Percentiles rank a stretch among this genome's conserved stretches.
Conservation (phyloP, 2,888 invertebrate species). For the Archips crataeganus region DNA sequence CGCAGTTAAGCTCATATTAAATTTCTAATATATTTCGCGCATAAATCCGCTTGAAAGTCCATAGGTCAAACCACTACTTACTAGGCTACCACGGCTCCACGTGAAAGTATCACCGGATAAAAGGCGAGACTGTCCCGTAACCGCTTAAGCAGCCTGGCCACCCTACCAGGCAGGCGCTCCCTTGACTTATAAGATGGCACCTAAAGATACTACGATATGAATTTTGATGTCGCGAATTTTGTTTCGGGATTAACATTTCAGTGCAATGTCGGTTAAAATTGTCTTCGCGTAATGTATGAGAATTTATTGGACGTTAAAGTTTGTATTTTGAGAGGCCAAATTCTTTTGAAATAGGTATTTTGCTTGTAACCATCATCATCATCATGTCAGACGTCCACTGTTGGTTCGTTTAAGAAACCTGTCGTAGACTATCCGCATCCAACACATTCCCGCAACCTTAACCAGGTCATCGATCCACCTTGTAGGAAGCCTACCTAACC, state of each 20-base stretch:
- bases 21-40: too few species aligned
- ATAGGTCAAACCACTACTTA: too few species aligned
- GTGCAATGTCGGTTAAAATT: slow-evolving; percentile 39
- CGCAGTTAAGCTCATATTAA: too few species aligned
- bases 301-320: slow-evolving; percentile 13
- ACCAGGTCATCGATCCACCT: too few species aligned
- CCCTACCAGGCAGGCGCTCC: slow-evolving; percentile 39
- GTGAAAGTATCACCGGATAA: background rate
- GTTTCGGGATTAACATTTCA: slow-evolving; percentile 49
- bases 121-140: slow-evolving; percentile 4
- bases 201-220: slow-evolving; percentile 57
- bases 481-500: too few species aligned
- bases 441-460: too few species aligned
- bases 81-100: too few species aligned
- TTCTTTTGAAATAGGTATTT: background rate
- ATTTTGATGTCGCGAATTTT: slow-evolving; percentile 59
- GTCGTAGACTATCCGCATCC: too few species aligned
- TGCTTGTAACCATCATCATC: background rate
- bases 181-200: slow-evolving; percentile 50
- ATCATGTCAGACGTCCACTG: too few species aligned
- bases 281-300: slow-evolving; percentile 24
- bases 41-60: too few species aligned
- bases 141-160: background rate
- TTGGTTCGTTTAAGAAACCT: too few species aligned
- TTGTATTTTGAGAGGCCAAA: background rate